Base-by-base conservation (phyloP, 1,140 invertebrate genomes). In the Aphelenchoides besseyi region DNA sequence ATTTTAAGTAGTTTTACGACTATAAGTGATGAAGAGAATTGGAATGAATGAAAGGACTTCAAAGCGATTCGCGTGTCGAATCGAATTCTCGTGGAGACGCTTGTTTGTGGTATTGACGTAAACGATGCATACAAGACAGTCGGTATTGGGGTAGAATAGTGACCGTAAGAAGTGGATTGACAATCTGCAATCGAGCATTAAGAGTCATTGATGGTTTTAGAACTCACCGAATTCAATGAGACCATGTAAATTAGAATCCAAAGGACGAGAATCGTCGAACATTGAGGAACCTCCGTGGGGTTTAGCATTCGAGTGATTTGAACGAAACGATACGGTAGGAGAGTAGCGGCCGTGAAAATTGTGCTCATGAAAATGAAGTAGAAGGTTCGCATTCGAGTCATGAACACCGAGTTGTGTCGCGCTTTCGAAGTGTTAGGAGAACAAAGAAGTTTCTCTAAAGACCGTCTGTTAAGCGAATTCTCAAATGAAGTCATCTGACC, bases 331-430 rank as follows among this genome's bases (percentile, higher is more conserved):
- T 81, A 78, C 23, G 76, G 76, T 41, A 78, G 59, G n/a, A 78
- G 57, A 33, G 76, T 78, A 30, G 77, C 61, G 1, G 79, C 77
- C 23, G 77, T 79, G 54, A 79, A 79, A 12, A 79, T 72, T 26
- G 79, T 82, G 28, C 70, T 78, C 75, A 79, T 79, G 48, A 79
- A 79, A 36, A 79, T 74, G 61, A 79, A 79, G 57, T 79, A 79
- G 54, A 79, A 79, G 16, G 77, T 81, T 37, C 74, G 30, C 74
- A 79, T 71, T 69, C 78, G 57, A 3, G 79, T 52, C 52, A 75
- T 59, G 53, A 76, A 59, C 2, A 73, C 69, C 3, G 73, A 80
- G 54, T 80, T 69, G 16, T 74, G 68, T 9, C 76, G 78, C 12
- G 23, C 30, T 12, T 36, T 26, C 2, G 37, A 26, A 3, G 35